Base-by-base conservation (phyloP, 2,888 invertebrate species). In the Drosophila tanythrix region DNA sequence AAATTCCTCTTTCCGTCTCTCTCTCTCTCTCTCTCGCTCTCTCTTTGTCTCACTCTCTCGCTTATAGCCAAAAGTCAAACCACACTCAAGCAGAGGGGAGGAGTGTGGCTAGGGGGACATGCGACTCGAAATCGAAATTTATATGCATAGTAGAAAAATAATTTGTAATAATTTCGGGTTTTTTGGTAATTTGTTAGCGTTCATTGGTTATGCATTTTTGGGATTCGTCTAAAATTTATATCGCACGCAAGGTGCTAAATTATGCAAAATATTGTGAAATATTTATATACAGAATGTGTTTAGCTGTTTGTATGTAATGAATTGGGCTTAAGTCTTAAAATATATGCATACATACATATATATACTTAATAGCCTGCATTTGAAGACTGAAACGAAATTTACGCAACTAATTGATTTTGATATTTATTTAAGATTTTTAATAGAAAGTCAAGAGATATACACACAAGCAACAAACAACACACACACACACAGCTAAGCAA, bases 331-430 rank as follows among this genome's bases (percentile, higher is more conserved):
- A 46, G 1, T 46, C 46, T 15, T 2, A 1, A 15, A 25, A 15
- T 25, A 8, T 25, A 46, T 13, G 3, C 21, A 11, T 3, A 43
- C 13, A 43, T 13, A 46, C 43, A 43, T 61, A 31, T 61, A n/a
- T 55, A 36, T 46, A 15, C 6, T 35, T 52, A 46, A 10, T 53
- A 21, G 33, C 53, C 36, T 21, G 48, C 40, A 33, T 56, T 67
- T 66, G 72, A 43, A 79, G 71, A 40, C 52, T 56, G 70, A 82
- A 57, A 60, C 60, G 57, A 56, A 75, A 79, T 84, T 74, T 82
- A 82, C 85, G 89, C 87, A 88, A 88, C 86, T 90, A 90, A 90
- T 90, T 88, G 88, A 88, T 88, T 86, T 90, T 57, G 78, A 75
- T 88, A 88, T 90, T 90, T 90, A 74, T 86, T 83, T 67, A 74